phyloP scores from a whole-genome alignment of 2,888 invertebrate genomes.

The Galerucella nymphaeae region DNA sequence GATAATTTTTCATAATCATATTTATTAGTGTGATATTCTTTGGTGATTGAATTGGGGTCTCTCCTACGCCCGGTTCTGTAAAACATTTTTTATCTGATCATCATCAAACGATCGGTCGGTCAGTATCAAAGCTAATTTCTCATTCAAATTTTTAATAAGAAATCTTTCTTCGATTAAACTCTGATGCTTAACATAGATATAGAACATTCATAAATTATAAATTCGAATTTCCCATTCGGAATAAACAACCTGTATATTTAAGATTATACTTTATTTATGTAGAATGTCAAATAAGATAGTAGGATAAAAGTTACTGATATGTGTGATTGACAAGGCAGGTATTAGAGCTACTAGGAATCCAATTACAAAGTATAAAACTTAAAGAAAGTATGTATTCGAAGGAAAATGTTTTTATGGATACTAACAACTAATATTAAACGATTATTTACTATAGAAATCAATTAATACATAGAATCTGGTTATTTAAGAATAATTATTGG shows the following conservation, averaged over 20 bases:
- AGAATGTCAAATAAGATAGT: slow-evolving; percentile 48
- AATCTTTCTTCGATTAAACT: slow-evolving; percentile 41
- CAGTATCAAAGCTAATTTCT: slow-evolving; percentile 40
- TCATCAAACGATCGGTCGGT: slow-evolving; percentile 38
- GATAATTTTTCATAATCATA: too few species aligned
- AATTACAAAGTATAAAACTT: slow-evolving; percentile 50
- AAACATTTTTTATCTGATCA: slow-evolving; percentile 35
- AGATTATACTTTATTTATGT: slow-evolving; percentile 53
- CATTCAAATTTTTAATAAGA: slow-evolving; percentile 47
- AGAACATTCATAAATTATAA: slow-evolving; percentile 42
- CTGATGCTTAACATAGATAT: slow-evolving; percentile 41
- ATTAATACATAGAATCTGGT: too few species aligned
- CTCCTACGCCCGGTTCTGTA: slow-evolving; percentile 14
- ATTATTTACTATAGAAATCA: neutral
- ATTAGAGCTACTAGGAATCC: slow-evolving; percentile 49
- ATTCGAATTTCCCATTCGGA: slow-evolving; percentile 45
- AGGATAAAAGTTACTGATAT: slow-evolving; percentile 49
- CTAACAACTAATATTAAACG: neutral
- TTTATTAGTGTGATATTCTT: neutral
- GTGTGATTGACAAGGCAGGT: slow-evolving; percentile 55
- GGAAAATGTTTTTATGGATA: neutral
- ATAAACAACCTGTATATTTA: slow-evolving; percentile 49
- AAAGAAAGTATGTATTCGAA: slow-evolving; percentile 1
- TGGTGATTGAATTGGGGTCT: neutral
- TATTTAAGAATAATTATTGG: too few species aligned